Evolutionary conservation across 2,888 invertebrate genomes (phyloP), one percentile per base, ranked within the genome.

Genomic region (Idaea aversata): DNA sequence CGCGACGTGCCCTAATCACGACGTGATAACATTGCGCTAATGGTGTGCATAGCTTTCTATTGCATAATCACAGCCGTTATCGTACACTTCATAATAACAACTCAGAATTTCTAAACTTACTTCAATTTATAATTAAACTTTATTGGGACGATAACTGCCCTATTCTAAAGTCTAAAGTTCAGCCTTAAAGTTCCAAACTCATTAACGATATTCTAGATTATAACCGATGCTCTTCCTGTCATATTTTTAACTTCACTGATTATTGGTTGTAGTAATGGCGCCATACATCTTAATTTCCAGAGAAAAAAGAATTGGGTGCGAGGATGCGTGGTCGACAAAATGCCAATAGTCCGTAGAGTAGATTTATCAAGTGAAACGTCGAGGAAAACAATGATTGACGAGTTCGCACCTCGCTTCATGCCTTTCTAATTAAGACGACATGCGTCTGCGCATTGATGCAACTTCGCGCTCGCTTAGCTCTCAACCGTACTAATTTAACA

Each of bases 1-100:
- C 82, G 82, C 83, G 79, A 77, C 81, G 84, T 78, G 82, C 82
- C 87, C 90, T 90, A 90, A 91, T 91, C 91, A 89, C 88, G 83
- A 89, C 83, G 88, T 91, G 91, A 91, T 91, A 92, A 91, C 91
- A 90, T 80, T 80, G 85, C 88, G 87, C 87, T 90, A 91, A 91
- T 91, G 81, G 86, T 75, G 78, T 77, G 79, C 83, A 80, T 81
- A 74, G 80, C 81, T 82, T 81, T 79, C 82, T 84, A 84, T 84
- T 83, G 85, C 86, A 81, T 82, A 84, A 85, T 82, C 76, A 79
- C 78, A 77, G 69, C 72, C 70, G 71, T 71, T 73, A 69, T 67
- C 67, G 73, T 69, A 63, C 70, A 66, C 66, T 66, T 70, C 72
- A 64, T 70, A 74, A 76, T 71, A 47, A 7, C 13, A 47, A 47